Conservation (phyloP, 2,113 vertebrate species). For the Crotalus helleri region DNA sequence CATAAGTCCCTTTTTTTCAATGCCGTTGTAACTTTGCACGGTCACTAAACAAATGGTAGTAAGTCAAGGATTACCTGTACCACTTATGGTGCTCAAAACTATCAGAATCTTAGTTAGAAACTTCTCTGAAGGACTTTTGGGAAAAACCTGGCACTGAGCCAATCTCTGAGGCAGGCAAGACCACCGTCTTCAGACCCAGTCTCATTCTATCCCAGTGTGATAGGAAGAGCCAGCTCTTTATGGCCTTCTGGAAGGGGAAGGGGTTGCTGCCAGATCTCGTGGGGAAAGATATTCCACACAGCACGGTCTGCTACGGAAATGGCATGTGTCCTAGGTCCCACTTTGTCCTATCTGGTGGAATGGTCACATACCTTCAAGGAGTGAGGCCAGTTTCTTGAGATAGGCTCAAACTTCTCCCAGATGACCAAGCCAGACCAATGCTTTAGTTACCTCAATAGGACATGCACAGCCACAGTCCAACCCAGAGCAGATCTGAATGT, state of each 20-base stretch:
- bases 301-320: neutral
- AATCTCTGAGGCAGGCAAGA: neutral
- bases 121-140: neutral
- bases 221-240: neutral
- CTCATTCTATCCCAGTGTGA: neutral
- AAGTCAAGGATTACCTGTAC: too few species aligned
- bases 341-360: neutral
- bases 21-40: too few species aligned
- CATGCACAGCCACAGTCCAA: neutral
- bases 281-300: neutral
- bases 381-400: neutral
- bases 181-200: neutral
- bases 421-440: neutral
- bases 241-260: neutral
- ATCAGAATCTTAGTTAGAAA: neutral
- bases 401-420: neutral
- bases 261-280: neutral
- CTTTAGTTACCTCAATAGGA: neutral
- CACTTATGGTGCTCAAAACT: neutral
- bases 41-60: too few species aligned
- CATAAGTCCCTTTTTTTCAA: too few species aligned
- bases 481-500: neutral
- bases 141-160: neutral
- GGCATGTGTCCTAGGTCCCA: neutral
- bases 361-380: neutral